These are phyloP conservation scores for Taeniopygia guttata DNA, from an alignment of 2,797 vertebrate genomes.

Conservation along the genomic window DNA sequence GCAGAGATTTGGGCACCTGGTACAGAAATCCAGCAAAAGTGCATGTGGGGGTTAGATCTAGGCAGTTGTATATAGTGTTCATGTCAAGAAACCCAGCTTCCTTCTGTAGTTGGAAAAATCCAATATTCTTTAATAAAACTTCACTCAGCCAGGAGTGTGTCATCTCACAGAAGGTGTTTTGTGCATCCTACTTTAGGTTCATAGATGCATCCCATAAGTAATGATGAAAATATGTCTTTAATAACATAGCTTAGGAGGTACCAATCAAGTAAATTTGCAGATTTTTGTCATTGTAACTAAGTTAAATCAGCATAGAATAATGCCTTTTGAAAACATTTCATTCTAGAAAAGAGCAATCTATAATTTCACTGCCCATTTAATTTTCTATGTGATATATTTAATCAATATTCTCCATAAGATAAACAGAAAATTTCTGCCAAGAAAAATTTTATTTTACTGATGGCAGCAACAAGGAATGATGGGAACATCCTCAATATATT, in stretches of 20 bases:
- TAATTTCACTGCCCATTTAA: not conserved
- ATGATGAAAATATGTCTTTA: not conserved
- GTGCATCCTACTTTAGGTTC: not conserved
- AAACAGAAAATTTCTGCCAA: not conserved
- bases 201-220: not conserved
- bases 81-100: not conserved
- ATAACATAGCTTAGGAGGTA: not conserved
- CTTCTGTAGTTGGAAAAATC: not conserved
- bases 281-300: not conserved
- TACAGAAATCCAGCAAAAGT: not conserved
- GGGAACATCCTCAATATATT: not conserved
- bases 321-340: not conserved
- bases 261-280: not conserved
- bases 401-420: not conserved
- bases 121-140: not conserved
- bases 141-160: not conserved
- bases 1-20: not conserved
- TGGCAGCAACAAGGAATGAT: not conserved
- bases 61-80: not conserved
- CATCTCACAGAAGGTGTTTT: not conserved
- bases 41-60: fast-evolving
- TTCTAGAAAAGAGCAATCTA: not conserved
- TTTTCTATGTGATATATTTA: not conserved
- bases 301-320: not conserved
- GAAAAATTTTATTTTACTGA: not conserved